phyloP scores from a whole-genome alignment of 2,888 invertebrate genomes.

The Punctoribates punctum region DNA sequence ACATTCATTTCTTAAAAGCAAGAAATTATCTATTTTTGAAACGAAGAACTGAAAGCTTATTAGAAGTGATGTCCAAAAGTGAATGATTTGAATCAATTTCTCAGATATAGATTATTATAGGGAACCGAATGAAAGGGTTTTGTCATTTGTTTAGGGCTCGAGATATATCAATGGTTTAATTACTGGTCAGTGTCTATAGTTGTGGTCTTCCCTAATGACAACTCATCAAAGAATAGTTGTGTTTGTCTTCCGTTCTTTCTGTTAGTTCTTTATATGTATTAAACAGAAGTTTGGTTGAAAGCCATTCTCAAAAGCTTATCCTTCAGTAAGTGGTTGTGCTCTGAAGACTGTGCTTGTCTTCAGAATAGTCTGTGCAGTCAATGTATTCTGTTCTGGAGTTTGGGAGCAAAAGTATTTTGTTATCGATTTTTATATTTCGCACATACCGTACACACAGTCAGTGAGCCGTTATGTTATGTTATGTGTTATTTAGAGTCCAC shows the following conservation, averaged over 20 bases:
- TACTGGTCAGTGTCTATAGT: background rate
- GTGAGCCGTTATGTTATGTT: slow-evolving; percentile 3
- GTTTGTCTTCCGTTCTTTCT: background rate
- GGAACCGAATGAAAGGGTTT: too few species aligned
- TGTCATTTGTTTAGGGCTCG: too few species aligned
- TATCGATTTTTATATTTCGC: slow-evolving; percentile 15
- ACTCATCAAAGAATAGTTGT: background rate
- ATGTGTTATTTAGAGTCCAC: background rate
- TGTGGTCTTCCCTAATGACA: background rate
- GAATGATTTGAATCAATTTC: too few species aligned
- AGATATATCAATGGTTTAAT: background rate
- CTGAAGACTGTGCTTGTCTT: too few species aligned
- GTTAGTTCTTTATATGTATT: background rate
- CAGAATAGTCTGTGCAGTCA: background rate
- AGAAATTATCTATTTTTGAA: too few species aligned
- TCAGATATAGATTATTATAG: too few species aligned
- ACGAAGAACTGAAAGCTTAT: too few species aligned
- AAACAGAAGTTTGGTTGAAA: too few species aligned
- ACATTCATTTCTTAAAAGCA: too few species aligned
- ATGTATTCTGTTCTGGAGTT: background rate
- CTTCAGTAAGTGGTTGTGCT: too few species aligned
- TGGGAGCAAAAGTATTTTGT: background rate
- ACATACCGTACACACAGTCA: background rate
- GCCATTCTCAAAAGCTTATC: too few species aligned
- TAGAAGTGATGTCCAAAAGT: too few species aligned